Conservation (phyloP, 2,113 vertebrate species). For the Marmota flaviventris region DNA sequence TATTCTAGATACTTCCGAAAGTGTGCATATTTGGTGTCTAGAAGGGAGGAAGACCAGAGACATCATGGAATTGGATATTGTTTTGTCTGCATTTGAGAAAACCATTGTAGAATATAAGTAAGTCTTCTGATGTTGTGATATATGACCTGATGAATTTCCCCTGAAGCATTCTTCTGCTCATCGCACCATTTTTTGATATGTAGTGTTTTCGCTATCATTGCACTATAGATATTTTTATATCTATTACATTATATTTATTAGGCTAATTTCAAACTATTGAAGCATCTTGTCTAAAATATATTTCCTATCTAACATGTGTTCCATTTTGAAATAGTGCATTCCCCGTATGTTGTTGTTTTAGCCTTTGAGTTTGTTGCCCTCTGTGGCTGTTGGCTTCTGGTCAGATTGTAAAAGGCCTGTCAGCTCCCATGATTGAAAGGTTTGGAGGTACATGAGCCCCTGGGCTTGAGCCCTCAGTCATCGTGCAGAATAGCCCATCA, state of each 20-base stretch:
- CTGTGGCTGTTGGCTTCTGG: background rate
- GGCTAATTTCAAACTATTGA: background rate
- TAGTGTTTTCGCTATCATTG: background rate
- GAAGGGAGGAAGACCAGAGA: constrained; percentile 79
- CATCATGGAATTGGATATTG: constrained; percentile 88
- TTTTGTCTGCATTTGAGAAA: constrained; percentile 88
- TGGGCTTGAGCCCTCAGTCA: background rate
- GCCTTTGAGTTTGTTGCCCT: background rate
- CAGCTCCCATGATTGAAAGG: background rate
- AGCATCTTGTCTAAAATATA: background rate
- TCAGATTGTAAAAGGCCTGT: background rate
- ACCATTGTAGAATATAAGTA: constrained; percentile 87
- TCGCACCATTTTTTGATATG: background rate
- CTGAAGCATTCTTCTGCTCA: background rate
- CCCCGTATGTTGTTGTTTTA: background rate
- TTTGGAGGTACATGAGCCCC: background rate
- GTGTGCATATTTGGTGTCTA: constrained; percentile 80
- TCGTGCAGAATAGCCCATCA: background rate
- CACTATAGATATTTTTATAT: background rate
- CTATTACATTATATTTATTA: background rate
- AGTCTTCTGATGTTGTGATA: constrained; percentile 46
- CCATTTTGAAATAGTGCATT: background rate
- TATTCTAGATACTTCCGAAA: constrained; percentile 77
- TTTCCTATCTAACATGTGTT: background rate
- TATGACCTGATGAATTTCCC: background rate